Evolutionary conservation across 1,140 invertebrate species (phyloP), one percentile per base, ranked within the genome.

Genomic region (Platorchestia sp.): DNA sequence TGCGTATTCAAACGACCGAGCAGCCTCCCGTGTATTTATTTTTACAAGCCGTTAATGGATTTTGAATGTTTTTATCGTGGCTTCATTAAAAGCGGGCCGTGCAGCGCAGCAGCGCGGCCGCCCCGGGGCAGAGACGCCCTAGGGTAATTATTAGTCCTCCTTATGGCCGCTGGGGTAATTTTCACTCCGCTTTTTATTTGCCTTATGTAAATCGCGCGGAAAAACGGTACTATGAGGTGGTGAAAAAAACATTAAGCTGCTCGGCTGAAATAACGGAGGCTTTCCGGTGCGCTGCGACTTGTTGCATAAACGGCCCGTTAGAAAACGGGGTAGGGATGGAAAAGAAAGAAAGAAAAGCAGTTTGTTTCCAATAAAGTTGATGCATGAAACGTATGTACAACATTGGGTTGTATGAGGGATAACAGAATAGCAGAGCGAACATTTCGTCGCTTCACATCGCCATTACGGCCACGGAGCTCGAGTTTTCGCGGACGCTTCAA

Each of bases 41-140:
- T 75, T 75, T 75, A 75, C 59, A 22, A 75, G 14, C 59, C 36
- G 59, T 75, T 75, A 75, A 75, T 75, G 59, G 59, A 75, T 75
- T 75, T 75, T 75, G 59, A 75, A 75, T 75, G 59, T 75, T 75
- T 75, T 75, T 75, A 75, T 75, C 59, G 59, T 75, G 59, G 59
- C 59, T 75, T 75, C 59, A 75, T 75, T 75, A 75, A 75, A 36
- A 36, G 14, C 14, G 59, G 1, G 59, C 59, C 59, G 36, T 75
- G 59, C 59, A 75, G 36, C 3, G 59, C 14, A 27, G 59, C 36
- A 75, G 59, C 59, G 1, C 10, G 36, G 36, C 59, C 14, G 27
- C 59, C 59, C 3, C 59, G 59, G 59, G 59, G 10, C 27, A 27
- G 10, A 75, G 10, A 75, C 27, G 59, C 59, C 59, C 36, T 75